A percentile compares a stretch with the other conserved stretches of the same genome.
These are phyloP conservation scores for Vespertilio murinus DNA, from an alignment of 2,797 vertebrate genomes.

Conservation along the genomic window DNA sequence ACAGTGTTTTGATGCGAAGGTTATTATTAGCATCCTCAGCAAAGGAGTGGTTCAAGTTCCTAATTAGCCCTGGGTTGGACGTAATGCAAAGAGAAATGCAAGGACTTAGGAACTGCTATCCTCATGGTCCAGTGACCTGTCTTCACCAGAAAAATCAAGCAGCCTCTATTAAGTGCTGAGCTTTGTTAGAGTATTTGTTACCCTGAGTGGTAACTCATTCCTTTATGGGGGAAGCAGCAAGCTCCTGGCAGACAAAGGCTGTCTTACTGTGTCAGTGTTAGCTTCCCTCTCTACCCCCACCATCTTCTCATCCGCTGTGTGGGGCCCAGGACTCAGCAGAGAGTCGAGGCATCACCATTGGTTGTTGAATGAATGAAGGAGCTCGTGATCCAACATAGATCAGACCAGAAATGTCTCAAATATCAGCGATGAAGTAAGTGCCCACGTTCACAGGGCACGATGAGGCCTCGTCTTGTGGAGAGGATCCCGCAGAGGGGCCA, in stretches of 20 bases:
- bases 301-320: not conserved
- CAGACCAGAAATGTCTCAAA: not conserved
- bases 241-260: not conserved
- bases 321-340: not conserved
- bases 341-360: not conserved
- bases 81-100: rapidly evolving
- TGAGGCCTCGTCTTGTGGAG: not conserved
- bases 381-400: not conserved
- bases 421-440: not conserved
- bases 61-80: not conserved
- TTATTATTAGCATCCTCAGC: not conserved
- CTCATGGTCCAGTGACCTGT: too few relatives aligned
- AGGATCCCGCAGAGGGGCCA: not conserved
- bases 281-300: not conserved
- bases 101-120: not conserved
- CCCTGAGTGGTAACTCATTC: not conserved
- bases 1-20: not conserved
- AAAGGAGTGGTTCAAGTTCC: not conserved
- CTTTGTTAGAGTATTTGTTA: not conserved
- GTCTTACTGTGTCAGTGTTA: not conserved
- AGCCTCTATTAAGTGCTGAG: not conserved
- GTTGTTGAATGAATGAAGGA: not conserved
- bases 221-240: not conserved
- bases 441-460: not conserved
- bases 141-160: not conserved